Evolutionary conservation across 2,888 invertebrate genomes (phyloP), one percentile per base, ranked within the genome.

Genomic region (Meloe dianella): DNA sequence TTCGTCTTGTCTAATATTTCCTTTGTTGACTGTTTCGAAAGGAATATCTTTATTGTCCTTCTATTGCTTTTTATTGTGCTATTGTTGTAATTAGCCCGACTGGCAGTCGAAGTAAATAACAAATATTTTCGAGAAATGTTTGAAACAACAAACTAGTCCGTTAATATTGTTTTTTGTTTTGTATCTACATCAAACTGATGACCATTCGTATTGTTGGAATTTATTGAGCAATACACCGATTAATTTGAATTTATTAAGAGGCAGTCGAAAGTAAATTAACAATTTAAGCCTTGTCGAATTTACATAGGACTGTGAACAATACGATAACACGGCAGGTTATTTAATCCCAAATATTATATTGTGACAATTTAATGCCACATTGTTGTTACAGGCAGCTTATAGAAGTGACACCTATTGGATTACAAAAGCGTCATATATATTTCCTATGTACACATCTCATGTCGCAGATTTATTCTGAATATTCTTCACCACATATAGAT

Each of bases 171-270:
- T n/a, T n/a, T n/a, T 66, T 77, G 78, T 78, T 78, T 78, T 78
- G n/a, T n/a, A n/a, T 78, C 70, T 78, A 74, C 77, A 75, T 77
- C 76, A 77, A 78, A 78, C 73, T 78, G 77, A 78, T 75, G 76
- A 77, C 57, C 24, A 5, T 17, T 22, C 60, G n/a, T 51, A 60
- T 51, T 54, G 56, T 60, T 56, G 51, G 27, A 57, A 24, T 57
- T n/a, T 20, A 29, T 35, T 32, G 60, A 32, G 17, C 41, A 41
- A 32, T 12, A 22, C 10, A n/a, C 57, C 56, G 24, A 29, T 27
- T 17, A 7, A 22, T 24, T 24, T 57, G 27, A 9, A 30, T 30
- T 32, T 20, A 32, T n/a, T 8, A 32, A 22, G 57, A 20, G 14
- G 3, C 3, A 58, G 29, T 30, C 58, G 30, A 10, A 58, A 35